Base-by-base conservation (phyloP, 64 coral and sea anemone species). In the Anthopleura sola region DNA sequence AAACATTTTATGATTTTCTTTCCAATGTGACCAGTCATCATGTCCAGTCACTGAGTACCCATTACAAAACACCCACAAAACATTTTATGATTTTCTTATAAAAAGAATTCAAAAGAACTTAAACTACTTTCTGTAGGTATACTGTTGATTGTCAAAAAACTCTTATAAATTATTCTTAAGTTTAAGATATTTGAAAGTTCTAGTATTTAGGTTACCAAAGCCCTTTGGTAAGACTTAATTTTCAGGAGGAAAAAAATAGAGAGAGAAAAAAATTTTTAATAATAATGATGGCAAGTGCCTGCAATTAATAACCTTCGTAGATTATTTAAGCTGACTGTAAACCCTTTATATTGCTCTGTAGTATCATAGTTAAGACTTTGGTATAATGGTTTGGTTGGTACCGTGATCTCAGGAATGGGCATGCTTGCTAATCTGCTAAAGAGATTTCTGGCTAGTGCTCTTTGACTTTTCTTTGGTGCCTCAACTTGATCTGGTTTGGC, bases 291-390 rank as follows among this genome's bases (percentile, higher is more conserved):
- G 14, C 13, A 32, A 53, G 11, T 15, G 14, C 16, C 7, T 53
- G 16, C 50, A 53, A 53, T 53, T 53, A 12, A 15, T 15, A 15
- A 15, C 11, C 6, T 53, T 53, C 34, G 16, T 71, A 71, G 66
- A 71, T 71, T 34, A 32, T 71, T 34, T 71, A 71, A 71, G 66
- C 29, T 28, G 29, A 71, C 26, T 71, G 28, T 71, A 71, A 34
- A 2, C 76, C 76, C 76, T 40, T 77, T 77, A 24, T 83, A 32
- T 83, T 83, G 21, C 44, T 83, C 82, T 83, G 46, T 83, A 83
- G 82, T 83, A 26, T 82, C 47, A 19, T 83, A 54, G 47, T 81
- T 81, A 81, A 37, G 14, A 54, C 50, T 83, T 83, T 83, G 82
- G 82, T 83, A 57, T 23, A 48, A 29, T 81, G 78, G 78, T 83